Evolutionary conservation across 2,113 vertebrate species (phyloP), one percentile per base, ranked within the genome.

Genomic region (Columba janthina): DNA sequence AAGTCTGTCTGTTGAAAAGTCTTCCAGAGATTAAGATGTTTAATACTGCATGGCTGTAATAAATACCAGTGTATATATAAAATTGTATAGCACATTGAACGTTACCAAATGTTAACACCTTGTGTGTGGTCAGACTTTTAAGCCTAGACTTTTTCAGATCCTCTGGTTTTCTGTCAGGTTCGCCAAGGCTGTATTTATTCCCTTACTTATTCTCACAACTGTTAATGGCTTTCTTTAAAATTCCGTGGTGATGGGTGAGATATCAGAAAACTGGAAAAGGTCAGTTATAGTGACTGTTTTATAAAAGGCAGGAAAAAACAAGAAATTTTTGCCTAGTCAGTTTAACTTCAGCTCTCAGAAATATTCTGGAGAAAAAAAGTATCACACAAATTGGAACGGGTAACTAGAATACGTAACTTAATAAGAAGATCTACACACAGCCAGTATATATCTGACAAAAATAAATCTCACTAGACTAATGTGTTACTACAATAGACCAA

Each of bases 101-200:
- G 29, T 46, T 89, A 87, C 61, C 89, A 81, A 94, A 93, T 78
- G 91, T 92, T 87, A 81, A 84, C 87, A 81, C 65, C 77, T 89
- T 16, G 0, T 67, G 34, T 71, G 28, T 34, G 60, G 86, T 84
- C 56, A 42, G 40, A 60, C 19, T 81, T 77, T 36, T 56, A 85
- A 87, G 20, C 17, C 1, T 3, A n/a, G 36, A 22, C 29, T 24
- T 71, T 54, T 54, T 62, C n/a, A 79, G 83, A 77, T 86, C 15
- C n/a, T 74, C 1, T 28, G 25, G 32, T 64, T 89, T 93, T 78
- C 56, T 78, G 38, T 62, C 81, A 78, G n/a, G 25, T 67, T 87
- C 73, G 56, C 42, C 51, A 50, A 81, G 48, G 38, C n/a, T 38
- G 12, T 50, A 71, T 71, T 91, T 87, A 64, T 74, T 66, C 12